phyloP scores from a whole-genome alignment of 1,140 invertebrate genomes.

The Cyclina sinensis region DNA sequence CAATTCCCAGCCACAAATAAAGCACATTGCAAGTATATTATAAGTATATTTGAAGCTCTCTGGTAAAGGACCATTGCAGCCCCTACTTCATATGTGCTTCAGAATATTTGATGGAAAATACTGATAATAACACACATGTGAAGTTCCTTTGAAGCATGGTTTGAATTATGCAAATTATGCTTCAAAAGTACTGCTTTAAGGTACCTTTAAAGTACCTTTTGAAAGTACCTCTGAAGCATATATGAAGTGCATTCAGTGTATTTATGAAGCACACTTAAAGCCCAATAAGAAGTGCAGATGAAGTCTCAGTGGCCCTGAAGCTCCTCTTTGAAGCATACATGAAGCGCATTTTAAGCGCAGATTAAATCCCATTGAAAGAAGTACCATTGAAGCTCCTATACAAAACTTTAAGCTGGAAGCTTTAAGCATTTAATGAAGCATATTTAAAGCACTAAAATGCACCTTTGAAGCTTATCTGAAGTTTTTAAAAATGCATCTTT shows the following conservation, averaged over 20 bases:
- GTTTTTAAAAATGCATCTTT: constrained; percentile 10
- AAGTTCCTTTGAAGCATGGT: constrained; percentile 23
- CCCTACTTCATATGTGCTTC: too few species aligned
- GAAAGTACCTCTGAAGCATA: constrained; percentile 30
- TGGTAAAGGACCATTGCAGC: neutral
- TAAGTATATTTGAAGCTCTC: constrained; percentile 41
- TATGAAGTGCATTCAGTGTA: constrained; percentile 37
- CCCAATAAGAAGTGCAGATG: constrained; percentile 28
- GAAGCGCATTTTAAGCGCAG: too few species aligned
- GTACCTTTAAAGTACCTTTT: constrained; percentile 24
- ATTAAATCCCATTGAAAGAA: constrained; percentile 10
- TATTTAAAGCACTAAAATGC: constrained; percentile 19
- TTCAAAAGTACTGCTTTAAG: too few species aligned
- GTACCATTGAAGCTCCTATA: constrained; percentile 3
- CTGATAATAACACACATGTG: neutral
- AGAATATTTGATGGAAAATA: constrained; percentile 37
- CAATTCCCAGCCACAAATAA: constrained; percentile 41
- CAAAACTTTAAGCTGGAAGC: neutral
- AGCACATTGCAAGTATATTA: constrained; percentile 26
- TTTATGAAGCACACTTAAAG: constrained; percentile 37
- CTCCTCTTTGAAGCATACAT: too few species aligned
- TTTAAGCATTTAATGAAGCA: constrained; percentile 19
- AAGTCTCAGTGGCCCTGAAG: neutral
- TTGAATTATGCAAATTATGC: constrained; percentile 45
- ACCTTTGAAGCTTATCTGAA: constrained; percentile 23